Percentiles rank a stretch among this genome's conserved stretches.
Conservation (phyloP, 2,888 invertebrate genomes). For the Rhabditophanes sp. region DNA sequence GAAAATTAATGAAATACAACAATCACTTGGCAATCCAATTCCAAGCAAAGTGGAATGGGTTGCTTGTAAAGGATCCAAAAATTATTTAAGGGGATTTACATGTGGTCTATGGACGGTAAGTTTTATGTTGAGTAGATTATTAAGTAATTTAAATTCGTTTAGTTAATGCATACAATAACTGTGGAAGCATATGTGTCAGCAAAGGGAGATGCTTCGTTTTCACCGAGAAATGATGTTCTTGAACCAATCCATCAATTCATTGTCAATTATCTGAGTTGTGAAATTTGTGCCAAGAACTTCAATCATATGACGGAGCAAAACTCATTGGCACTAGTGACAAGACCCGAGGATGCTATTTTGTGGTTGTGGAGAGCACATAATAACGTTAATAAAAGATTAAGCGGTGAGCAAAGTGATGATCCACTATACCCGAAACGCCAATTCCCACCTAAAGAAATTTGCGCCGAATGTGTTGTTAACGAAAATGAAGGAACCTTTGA, state of each 20-base stretch:
- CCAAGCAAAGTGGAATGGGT: conserved; percentile 51
- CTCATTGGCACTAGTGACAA: conserved; percentile 48
- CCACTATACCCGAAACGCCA: conserved; percentile 71
- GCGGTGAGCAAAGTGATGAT: conserved; percentile 72
- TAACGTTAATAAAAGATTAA: conserved; percentile 67
- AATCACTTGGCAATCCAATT: conserved; percentile 36
- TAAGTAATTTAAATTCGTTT: no score
- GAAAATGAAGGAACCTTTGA: conserved; percentile 21
- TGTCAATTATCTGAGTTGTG: conserved; percentile 78
- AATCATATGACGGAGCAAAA: conserved; percentile 58
- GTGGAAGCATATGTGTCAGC: conserved; percentile 60
- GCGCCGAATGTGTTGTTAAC: conserved; percentile 23
- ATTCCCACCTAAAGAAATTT: conserved; percentile 56
- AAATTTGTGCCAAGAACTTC: conserved; percentile 76
- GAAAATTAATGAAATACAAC: conserved; percentile 44
- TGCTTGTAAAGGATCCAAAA: conserved; percentile 65
- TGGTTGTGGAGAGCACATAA: conserved; percentile 93
- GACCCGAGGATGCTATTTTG: conserved; percentile 59
- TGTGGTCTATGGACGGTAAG: conserved; percentile 88
- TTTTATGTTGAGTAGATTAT: no score
- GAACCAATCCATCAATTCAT: conserved; percentile 72
- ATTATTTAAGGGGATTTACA: conserved; percentile 66
- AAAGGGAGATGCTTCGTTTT: conserved; percentile 23
- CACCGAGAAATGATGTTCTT: conserved; percentile 56
- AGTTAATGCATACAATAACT: conserved; percentile 67